Percentiles rank a stretch among this genome's conserved stretches.
phyloP scores from a whole-genome alignment of 2,113 vertebrate genomes.

The Odontophorus gujanensis region DNA sequence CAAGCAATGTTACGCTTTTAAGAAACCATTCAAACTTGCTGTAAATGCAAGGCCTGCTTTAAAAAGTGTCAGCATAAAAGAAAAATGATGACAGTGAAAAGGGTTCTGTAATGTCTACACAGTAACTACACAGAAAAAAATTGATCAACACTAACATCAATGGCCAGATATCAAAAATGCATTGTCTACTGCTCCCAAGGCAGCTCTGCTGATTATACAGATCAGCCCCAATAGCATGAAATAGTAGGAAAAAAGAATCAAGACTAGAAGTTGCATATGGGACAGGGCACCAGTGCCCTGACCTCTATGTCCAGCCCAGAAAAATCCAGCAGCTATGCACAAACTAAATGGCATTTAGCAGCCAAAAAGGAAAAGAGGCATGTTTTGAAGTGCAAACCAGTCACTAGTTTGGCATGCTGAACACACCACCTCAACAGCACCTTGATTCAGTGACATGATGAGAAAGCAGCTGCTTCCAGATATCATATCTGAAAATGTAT shows the following conservation, averaged over 20 bases:
- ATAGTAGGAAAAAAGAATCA: background rate
- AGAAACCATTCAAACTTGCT: background rate
- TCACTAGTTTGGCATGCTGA: background rate
- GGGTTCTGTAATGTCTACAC: background rate
- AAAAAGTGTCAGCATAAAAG: background rate
- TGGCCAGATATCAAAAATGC: background rate
- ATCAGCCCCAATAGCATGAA: background rate
- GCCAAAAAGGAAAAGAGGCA: background rate
- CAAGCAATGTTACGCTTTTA: background rate
- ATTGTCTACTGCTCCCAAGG: background rate
- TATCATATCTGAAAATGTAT: background rate
- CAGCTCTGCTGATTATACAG: background rate
- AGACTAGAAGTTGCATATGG: background rate
- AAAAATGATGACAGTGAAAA: background rate
- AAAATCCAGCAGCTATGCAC: background rate
- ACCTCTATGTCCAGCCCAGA: background rate
- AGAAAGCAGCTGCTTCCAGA: background rate
- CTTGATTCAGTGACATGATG: background rate
- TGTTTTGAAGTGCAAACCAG: background rate
- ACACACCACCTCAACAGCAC: background rate
- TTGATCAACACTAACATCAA: background rate
- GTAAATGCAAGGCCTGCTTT: background rate
- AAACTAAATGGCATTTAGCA: background rate
- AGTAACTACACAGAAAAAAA: background rate
- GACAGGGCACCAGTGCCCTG: background rate